phyloP scores from a whole-genome alignment of 37 sponge, comb jelly and placozoan genomes.

The Spongilla lacustris region DNA sequence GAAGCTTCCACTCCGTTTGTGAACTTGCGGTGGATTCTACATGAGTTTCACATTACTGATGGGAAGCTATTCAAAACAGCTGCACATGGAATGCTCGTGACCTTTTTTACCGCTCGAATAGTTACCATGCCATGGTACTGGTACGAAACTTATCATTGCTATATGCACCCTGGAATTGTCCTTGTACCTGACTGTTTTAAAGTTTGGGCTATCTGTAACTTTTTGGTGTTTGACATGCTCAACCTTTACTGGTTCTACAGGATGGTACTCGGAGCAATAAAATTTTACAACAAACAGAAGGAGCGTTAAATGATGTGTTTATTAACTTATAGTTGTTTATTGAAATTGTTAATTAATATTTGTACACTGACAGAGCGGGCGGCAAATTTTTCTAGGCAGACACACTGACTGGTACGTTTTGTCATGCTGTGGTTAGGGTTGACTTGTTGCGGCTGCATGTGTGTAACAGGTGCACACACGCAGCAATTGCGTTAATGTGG shows the following conservation, averaged over 20 bases:
- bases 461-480: no score
- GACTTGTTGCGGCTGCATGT: no score
- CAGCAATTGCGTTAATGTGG: no score
- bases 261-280: constrained; percentile 53
- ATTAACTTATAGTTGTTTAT: no score
- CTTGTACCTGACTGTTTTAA: constrained; percentile 14
- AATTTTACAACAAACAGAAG: not conserved
- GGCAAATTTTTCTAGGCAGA: no score
- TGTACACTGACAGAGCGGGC: no score
- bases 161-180: not conserved
- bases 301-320: not conserved
- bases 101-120: constrained; percentile 66
- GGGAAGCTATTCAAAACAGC: not conserved
- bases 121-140: constrained; percentile 54
- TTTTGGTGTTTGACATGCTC: constrained; percentile 54
- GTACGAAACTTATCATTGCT: constrained; percentile 4
- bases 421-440: no score
- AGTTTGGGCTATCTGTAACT: constrained; percentile 35
- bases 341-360: no score
- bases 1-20: constrained; percentile 73
- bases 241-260: constrained; percentile 73
- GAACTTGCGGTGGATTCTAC: constrained; percentile 36
- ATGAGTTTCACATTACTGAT: constrained; percentile 3
- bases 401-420: no score
- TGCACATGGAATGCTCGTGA: constrained; percentile 43